Evolutionary conservation across 2,113 vertebrate species (phyloP).

Genomic region (Microtus richardsoni): DNA sequence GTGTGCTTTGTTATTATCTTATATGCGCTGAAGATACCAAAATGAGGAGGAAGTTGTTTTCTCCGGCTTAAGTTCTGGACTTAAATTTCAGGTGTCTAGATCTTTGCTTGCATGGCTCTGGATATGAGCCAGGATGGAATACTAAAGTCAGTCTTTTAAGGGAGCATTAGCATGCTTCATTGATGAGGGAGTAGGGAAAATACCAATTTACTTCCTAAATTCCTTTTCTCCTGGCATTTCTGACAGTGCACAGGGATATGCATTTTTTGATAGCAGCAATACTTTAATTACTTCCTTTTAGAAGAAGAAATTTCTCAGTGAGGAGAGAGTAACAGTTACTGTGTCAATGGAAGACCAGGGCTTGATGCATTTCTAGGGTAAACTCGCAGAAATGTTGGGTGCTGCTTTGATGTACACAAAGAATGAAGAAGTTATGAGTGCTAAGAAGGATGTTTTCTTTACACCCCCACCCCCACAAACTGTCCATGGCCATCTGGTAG

Average conservation of each 20-base stretch:
- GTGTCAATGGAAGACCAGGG: not conserved
- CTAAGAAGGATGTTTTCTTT: slow-evolving; percentile 24
- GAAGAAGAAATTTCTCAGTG: not conserved
- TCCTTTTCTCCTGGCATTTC: not conserved
- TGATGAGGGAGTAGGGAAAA: not conserved
- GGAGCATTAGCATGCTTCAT: not conserved
- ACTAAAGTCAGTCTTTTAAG: not conserved
- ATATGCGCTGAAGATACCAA: not conserved
- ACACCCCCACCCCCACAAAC: not conserved
- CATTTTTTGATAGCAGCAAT: not conserved
- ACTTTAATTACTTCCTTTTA: not conserved
- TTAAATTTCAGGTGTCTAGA: not conserved
- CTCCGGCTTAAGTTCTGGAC: not conserved
- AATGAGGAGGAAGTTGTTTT: not conserved
- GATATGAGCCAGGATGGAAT: not conserved
- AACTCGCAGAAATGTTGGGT: not conserved
- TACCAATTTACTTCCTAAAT: not conserved
- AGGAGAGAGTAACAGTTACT: not conserved
- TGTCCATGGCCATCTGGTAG: not conserved
- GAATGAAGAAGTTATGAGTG: accelerated
- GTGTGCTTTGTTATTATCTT: not conserved
- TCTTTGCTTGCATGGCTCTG: not conserved
- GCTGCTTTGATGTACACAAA: accelerated
- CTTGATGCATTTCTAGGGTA: accelerated
- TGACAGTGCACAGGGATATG: not conserved